Evolutionary conservation across 2,797 vertebrate genomes (phyloP), one percentile per base, ranked within the genome.

Genomic region (Glyptemys insculpta): DNA sequence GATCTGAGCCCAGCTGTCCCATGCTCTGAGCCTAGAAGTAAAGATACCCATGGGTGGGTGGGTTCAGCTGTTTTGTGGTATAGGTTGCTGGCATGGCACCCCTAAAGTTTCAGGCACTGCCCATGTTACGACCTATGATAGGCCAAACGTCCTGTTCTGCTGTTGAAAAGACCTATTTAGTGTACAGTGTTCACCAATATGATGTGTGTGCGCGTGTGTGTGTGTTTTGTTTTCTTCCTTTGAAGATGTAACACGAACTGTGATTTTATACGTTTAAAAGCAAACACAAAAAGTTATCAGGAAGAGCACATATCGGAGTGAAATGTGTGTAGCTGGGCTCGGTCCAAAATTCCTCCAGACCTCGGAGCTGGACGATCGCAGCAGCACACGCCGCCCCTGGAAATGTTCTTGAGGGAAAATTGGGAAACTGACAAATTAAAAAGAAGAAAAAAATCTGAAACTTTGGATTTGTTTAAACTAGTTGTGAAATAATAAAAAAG

Each of bases 111-210:
- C 94, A 96, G 88, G 87, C 96, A 95, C 85, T 92, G 85, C 90
- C 93, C 8, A 12, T 76, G 87, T 96, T 97, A 96, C 80, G 62
- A 94, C 79, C 87, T 92, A 88, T 92, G 97, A 83, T 96, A 95
- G 97, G 97, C 94, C 96, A 97, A 97, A 96, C 76, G 93, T 91
- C 97, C 96, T 93, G 96, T 98, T 97, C 97, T 92, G 97, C 97
- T 97, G 95, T 98, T 98, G 94, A 94, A 98, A 98, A 96, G 96
- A 97, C 97, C 94, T 89, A n/a, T 85, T 92, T 98, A 98, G 98
- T 97, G 94, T 98, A 97, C 95, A 92, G 96, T 97, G 96, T 97
- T 97, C 95, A 92, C 87, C 88, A 91, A 89, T 96, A 96, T 94
- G 93, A 54, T 57, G 81, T 95, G 54, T 88, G 96, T 29, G 83